phyloP scores from a whole-genome alignment of 1,140 invertebrate genomes.

The Cylas formicarius region DNA sequence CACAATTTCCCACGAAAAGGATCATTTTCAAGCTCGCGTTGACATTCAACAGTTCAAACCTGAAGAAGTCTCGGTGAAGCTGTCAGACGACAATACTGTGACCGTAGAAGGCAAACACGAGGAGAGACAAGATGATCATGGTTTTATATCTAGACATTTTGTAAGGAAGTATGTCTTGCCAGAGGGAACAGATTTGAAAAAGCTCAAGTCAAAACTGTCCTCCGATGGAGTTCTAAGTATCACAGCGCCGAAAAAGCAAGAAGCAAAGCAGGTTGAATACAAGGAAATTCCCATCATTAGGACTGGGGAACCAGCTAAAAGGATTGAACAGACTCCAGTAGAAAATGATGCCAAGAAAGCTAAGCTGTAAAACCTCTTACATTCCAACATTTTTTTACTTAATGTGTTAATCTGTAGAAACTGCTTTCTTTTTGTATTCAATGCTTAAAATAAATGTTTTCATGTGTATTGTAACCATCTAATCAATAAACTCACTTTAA shows the following conservation, averaged over 20 bases:
- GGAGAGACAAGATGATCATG: slow-evolving; percentile 57
- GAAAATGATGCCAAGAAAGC: slow-evolving; percentile 2
- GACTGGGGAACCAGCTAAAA: slow-evolving; percentile 44
- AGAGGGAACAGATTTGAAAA: slow-evolving; percentile 46
- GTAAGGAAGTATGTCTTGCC: slow-evolving; percentile 57
- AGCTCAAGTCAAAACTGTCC: slow-evolving; percentile 52
- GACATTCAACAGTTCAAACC: slow-evolving; percentile 58
- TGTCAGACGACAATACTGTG: slow-evolving; percentile 53
- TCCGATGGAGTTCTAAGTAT: slow-evolving; percentile 58
- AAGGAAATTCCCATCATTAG: slow-evolving; percentile 44
- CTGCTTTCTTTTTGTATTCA: no score
- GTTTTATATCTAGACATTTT: slow-evolving; percentile 60
- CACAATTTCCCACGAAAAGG: slow-evolving; percentile 44
- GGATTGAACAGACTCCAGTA: slow-evolving; percentile 8
- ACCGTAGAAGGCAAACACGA: slow-evolving; percentile 67
- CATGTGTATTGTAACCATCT: no score
- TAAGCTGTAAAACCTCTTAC: no score
- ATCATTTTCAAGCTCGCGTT: slow-evolving; percentile 38
- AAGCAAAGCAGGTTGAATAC: slow-evolving; percentile 29
- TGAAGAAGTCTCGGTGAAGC: slow-evolving; percentile 55
- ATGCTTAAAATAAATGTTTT: no score
- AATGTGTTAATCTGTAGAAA: no score
- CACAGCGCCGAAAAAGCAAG: slow-evolving; percentile 50
- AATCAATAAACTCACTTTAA: no score
- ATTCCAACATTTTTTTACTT: no score